phyloP scores from a whole-genome alignment of 2,797 vertebrate species.

The Lagocephalus sceleratus region DNA sequence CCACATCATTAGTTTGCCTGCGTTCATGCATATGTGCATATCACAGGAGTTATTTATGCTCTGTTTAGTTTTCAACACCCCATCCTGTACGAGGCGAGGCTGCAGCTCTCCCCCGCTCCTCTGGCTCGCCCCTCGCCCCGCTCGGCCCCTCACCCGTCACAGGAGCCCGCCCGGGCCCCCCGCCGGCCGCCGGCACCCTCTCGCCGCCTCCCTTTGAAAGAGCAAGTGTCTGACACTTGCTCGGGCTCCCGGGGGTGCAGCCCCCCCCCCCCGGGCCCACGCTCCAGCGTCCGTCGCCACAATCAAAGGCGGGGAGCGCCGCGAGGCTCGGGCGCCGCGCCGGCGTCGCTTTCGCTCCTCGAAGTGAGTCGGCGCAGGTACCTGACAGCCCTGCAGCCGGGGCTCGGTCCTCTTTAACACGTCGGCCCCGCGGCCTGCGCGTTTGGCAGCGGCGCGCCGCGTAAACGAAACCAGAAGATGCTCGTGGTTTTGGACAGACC shows the following conservation, averaged over 20 bases:
- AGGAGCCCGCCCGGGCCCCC: conserved; percentile 42
- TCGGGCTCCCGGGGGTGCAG: conserved; percentile 7
- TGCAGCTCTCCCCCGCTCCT: too few species aligned
- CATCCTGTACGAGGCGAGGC: conserved; percentile 58
- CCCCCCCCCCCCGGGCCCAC: conserved; percentile 25
- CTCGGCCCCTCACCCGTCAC: conserved; percentile 60
- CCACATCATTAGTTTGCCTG: conserved; percentile 37
- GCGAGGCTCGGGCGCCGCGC: conserved; percentile 66
- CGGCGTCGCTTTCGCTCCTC: conserved; percentile 68
- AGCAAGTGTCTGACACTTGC: conserved; percentile 51
- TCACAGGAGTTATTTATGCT: conserved; percentile 63
- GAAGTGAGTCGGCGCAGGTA: conserved; percentile 73
- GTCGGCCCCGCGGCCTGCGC: conserved; percentile 72
- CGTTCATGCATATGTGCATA: conserved; percentile 56
- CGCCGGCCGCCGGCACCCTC: conserved; percentile 61
- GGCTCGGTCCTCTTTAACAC: conserved; percentile 70
- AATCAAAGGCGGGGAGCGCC: conserved; percentile 69
- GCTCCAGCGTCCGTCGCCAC: conserved; percentile 57
- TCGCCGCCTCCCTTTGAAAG: conserved; percentile 40
- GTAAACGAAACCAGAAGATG: conserved; percentile 81
- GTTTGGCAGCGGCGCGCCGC: conserved; percentile 72
- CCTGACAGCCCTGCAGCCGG: conserved; percentile 59
- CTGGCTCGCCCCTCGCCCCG: too few species aligned
- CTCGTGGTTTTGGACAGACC: conserved; percentile 73
- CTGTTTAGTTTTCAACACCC: conserved; percentile 68